These are phyloP conservation scores for Clistopyga incitator DNA, from an alignment of 2,888 invertebrate genomes.

Conservation along the genomic window DNA sequence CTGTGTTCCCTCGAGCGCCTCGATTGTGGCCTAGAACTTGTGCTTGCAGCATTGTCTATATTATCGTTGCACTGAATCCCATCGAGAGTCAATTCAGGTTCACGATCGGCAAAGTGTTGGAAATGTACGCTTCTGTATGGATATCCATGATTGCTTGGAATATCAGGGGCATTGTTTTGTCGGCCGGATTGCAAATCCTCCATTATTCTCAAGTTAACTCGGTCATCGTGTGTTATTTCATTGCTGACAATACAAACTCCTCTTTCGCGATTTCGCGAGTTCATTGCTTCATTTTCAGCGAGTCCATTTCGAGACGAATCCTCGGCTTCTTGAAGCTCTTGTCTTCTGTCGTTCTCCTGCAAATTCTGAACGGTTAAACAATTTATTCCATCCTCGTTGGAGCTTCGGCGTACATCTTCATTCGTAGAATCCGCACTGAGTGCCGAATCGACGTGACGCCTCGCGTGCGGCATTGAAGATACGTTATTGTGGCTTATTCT, in stretches of 20 bases:
- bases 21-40: conserved; percentile 38
- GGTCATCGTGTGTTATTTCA: conserved; percentile 26
- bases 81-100: conserved; percentile 46
- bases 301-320: conserved; percentile 48
- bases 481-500: conserved; percentile 55
- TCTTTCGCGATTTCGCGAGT: conserved; percentile 74
- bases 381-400: conserved; percentile 35
- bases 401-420: conserved; percentile 15
- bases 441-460: conserved; percentile 17
- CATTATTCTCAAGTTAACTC: conserved; percentile 34
- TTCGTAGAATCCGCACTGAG: conserved; percentile 7
- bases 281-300: conserved; percentile 74
- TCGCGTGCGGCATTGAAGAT: conserved; percentile 53
- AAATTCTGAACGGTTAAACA: conserved; percentile 14
- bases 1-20: conserved; percentile 58
- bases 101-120: conserved; percentile 50
- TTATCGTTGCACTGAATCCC: conserved; percentile 35
- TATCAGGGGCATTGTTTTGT: conserved; percentile 9
- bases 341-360: conserved; percentile 67
- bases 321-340: neutral
- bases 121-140: conserved; percentile 59
- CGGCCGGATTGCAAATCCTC: conserved; percentile 32
- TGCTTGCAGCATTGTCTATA: conserved; percentile 18
- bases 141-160: conserved; percentile 53
- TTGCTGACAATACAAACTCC: conserved; percentile 52